A percentile compares a stretch with the other conserved stretches of the same genome.
Conservation (phyloP, 2,113 vertebrate genomes). For the Verasper variegatus region DNA sequence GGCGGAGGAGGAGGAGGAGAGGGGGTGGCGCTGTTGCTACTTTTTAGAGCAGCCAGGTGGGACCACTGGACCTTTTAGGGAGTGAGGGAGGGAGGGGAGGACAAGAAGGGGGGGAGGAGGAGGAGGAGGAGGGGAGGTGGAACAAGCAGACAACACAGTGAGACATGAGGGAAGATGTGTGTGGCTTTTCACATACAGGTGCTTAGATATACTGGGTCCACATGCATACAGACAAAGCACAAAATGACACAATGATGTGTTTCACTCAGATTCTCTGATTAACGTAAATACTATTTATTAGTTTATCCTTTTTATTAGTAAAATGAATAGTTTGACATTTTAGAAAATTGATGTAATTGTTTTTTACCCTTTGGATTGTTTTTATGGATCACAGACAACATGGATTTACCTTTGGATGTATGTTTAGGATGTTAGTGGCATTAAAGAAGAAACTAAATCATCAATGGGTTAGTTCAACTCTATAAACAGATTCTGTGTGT, state of each 20-base stretch:
- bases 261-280: background rate
- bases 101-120: conserved; percentile 69
- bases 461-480: too few relatives aligned
- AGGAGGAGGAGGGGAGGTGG: conserved; percentile 52
- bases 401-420: too few relatives aligned
- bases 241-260: conserved; percentile 23
- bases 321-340: background rate
- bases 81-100: conserved; percentile 78
- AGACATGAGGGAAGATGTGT: conserved; percentile 73
- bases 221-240: conserved; percentile 54
- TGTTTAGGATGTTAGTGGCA: too few relatives aligned
- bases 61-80: conserved; percentile 96
- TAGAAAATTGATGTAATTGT: background rate
- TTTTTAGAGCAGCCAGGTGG: conserved; percentile 98
- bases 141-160: conserved; percentile 75
- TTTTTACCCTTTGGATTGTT: background rate
- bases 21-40: conserved; percentile 83
- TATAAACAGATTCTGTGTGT: too few relatives aligned
- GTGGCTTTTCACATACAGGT: conserved; percentile 56
- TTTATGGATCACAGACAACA: too few relatives aligned
- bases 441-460: too few relatives aligned
- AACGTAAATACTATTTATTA: background rate
- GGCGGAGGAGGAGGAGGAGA: conserved; percentile 81
- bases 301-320: background rate
- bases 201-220: conserved; percentile 5